Evolutionary conservation across 2,888 invertebrate genomes (phyloP).

Genomic region (Acanthopleura granulata): DNA sequence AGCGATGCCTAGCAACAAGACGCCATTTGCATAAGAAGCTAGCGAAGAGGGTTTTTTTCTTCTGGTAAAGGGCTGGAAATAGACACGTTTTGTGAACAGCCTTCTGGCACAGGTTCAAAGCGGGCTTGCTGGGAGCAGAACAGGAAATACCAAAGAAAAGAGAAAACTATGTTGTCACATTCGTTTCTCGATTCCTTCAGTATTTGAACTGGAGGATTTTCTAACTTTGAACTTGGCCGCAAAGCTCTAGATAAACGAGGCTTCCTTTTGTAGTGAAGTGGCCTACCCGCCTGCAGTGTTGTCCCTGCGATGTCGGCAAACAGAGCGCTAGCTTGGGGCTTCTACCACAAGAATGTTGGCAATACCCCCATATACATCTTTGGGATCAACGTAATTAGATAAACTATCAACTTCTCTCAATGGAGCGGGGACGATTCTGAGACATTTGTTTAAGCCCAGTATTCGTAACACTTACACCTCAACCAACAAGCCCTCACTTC

Average conservation of each 20-base stretch:
- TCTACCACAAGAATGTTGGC: constrained; percentile 13
- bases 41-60: too few relatives aligned
- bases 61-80: too few relatives aligned
- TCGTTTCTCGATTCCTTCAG: constrained; percentile 10
- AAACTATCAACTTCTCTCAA: constrained; percentile 1
- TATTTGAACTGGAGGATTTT: constrained; percentile 20
- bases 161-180: constrained; percentile 16
- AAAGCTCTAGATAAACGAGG: constrained; percentile 16
- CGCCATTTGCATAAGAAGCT: too few relatives aligned
- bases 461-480: too few relatives aligned
- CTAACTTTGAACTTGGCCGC: constrained; percentile 22
- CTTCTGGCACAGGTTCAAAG: constrained; percentile 10
- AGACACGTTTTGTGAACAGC: constrained; percentile 8
- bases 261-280: constrained; percentile 16
- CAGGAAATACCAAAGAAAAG: constrained; percentile 19
- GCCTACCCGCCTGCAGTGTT: constrained; percentile 14
- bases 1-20: too few relatives aligned
- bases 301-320: background rate
- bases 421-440: too few relatives aligned
- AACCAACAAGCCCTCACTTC: too few relatives aligned
- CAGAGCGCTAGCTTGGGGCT: constrained; percentile 1
- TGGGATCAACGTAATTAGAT: constrained; percentile 16
- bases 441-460: too few relatives aligned
- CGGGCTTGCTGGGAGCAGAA: background rate
- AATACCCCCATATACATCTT: constrained; percentile 3